A percentile compares a stretch with the other conserved stretches of the same genome.
These are phyloP conservation scores for Helicolenus hilgendorfi DNA, from an alignment of 2,797 vertebrate species.

Conservation along the genomic window DNA sequence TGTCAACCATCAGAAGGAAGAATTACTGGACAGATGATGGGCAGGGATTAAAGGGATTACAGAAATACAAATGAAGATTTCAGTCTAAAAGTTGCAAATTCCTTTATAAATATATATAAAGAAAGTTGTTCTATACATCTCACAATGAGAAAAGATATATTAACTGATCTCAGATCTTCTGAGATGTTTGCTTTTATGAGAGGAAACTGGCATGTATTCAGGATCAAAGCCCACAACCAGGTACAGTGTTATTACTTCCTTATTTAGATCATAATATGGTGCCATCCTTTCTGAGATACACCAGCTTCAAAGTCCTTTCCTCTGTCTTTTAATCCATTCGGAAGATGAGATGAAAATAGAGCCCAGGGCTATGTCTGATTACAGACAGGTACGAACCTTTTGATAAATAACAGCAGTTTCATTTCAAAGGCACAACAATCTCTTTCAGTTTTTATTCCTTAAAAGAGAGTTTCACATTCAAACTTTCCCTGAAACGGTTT, in stretches of 20 bases:
- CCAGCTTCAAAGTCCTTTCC: conserved; percentile 39
- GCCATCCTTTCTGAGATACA: background rate
- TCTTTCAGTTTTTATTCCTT: background rate
- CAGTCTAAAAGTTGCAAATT: background rate
- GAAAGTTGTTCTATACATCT: background rate
- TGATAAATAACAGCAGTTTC: conserved; percentile 24
- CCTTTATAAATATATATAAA: background rate
- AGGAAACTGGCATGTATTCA: background rate
- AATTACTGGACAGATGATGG: background rate
- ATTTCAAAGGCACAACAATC: conserved; percentile 10
- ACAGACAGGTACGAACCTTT: conserved; percentile 15
- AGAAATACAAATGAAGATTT: background rate
- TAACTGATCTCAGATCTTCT: background rate
- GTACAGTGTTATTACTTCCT: background rate
- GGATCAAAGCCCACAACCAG: conserved; percentile 17
- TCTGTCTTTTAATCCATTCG: conserved; percentile 23
- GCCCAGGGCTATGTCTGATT: conserved; percentile 36
- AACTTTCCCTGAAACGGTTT: background rate
- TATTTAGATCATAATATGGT: background rate
- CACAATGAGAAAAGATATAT: background rate
- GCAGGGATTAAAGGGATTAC: no score
- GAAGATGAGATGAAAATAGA: background rate
- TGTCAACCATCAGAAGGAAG: background rate
- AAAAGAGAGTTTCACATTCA: background rate
- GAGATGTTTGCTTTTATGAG: background rate